These are phyloP conservation scores for Cottus gobio DNA, from an alignment of 2,113 vertebrate genomes.

Conservation along the genomic window DNA sequence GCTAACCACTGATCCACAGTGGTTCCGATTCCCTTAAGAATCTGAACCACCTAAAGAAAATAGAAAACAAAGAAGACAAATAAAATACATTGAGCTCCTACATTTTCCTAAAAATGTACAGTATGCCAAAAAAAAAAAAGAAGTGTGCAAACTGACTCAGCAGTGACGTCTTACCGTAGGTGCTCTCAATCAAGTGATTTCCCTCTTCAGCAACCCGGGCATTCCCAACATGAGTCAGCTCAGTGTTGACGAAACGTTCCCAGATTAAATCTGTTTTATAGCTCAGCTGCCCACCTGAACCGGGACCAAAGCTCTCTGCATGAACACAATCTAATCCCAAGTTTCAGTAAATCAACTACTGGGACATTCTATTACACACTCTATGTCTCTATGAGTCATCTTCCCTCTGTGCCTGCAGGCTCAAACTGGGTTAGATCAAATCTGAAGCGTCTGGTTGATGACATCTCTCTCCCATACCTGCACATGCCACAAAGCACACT, in stretches of 20 bases:
- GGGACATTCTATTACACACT: neutral
- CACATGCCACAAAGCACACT: neutral
- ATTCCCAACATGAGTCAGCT: conserved; percentile 66
- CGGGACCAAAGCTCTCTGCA: neutral
- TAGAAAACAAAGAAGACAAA: neutral
- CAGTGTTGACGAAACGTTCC: no score
- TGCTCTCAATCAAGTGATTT: neutral
- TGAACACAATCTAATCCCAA: neutral
- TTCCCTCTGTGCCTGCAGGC: neutral
- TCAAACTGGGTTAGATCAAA: neutral
- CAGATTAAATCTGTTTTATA: neutral
- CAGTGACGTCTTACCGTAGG: neutral
- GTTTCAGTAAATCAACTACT: neutral
- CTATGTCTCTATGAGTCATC: conserved; percentile 8
- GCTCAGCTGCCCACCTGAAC: neutral
- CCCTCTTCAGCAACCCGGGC: neutral
- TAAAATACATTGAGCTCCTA: neutral
- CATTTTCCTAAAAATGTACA: neutral
- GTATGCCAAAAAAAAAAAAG: neutral
- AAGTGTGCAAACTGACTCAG: neutral
- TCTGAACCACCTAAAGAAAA: neutral
- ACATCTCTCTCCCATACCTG: neutral
- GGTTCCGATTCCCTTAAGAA: neutral
- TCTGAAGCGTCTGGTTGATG: neutral
- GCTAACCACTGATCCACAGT: no score